Evolutionary conservation across 1,140 invertebrate genomes (phyloP).

Genomic region (Oedothorax gibbosus): DNA sequence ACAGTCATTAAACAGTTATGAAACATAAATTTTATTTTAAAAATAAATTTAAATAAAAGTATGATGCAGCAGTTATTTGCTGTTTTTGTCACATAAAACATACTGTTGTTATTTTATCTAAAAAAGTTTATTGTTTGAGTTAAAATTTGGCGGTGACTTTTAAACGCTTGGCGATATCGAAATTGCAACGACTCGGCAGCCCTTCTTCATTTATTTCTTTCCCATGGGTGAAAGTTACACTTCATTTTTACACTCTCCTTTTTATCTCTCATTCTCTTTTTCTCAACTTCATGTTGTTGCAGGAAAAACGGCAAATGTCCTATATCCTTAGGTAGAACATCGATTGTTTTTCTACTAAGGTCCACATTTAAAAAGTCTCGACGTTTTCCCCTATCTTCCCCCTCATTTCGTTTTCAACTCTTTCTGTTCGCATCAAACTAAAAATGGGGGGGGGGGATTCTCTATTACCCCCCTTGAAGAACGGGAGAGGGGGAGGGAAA

Average conservation of each 20-base stretch:
- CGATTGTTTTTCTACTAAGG: neutral
- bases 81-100: too few species aligned
- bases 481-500: neutral
- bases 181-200: too few species aligned
- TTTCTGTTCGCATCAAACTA: neutral
- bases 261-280: neutral
- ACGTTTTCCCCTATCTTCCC: neutral
- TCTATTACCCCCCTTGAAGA: neutral
- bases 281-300: neutral
- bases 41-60: too few species aligned
- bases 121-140: too few species aligned
- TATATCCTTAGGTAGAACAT: neutral
- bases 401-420: slow-evolving; percentile 38
- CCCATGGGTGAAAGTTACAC: neutral
- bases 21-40: too few species aligned
- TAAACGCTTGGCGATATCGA: too few species aligned
- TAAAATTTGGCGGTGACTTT: too few species aligned
- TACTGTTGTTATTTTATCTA: too few species aligned
- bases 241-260: slow-evolving; percentile 1
- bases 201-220: too few species aligned
- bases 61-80: too few species aligned
- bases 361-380: too few species aligned
- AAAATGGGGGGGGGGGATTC: neutral
- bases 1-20: too few species aligned
- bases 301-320: neutral